phyloP scores from a whole-genome alignment of 2,888 invertebrate species.

The Diarsia brunnea region DNA sequence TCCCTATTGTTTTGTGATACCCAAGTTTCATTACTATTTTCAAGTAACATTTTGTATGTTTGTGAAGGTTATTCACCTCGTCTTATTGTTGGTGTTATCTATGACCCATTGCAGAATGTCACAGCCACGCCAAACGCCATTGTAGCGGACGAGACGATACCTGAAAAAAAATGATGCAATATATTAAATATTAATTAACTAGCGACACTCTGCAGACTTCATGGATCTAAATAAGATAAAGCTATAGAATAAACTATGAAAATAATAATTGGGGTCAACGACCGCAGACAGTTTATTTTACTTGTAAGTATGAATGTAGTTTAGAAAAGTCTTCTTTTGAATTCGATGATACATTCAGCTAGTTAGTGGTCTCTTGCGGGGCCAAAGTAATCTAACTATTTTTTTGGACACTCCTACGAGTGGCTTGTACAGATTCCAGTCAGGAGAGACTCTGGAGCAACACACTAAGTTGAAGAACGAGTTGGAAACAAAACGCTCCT shows the following conservation, averaged over 20 bases:
- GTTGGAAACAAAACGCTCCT: too few species aligned
- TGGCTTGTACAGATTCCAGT: too few species aligned
- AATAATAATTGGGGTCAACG: not conserved
- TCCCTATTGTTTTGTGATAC: too few species aligned
- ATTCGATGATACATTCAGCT: not conserved
- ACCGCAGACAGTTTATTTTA: not conserved
- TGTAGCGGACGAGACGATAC: conserved; percentile 93
- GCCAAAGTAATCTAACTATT: too few species aligned
- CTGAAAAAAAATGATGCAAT: conserved; percentile 74
- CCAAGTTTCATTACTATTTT: too few species aligned
- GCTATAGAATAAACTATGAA: too few species aligned
- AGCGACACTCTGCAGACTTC: not conserved
- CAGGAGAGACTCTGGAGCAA: not conserved
- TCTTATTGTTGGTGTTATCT: conserved; percentile 94
- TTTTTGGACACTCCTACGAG: not conserved
- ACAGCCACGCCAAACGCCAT: conserved; percentile 94
- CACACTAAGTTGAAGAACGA: too few species aligned
- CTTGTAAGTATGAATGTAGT: not conserved
- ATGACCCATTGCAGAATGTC: conserved; percentile 96
- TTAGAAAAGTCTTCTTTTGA: not conserved
- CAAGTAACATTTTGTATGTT: too few species aligned
- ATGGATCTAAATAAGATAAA: not conserved
- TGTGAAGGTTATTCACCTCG: conserved; percentile 88
- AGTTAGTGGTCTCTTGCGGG: too few species aligned
- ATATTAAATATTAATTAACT: not conserved